Percentiles rank a stretch among this genome's conserved stretches.
phyloP scores from a whole-genome alignment of 2,113 vertebrate genomes.

The Cephalopholis sonnerati region DNA sequence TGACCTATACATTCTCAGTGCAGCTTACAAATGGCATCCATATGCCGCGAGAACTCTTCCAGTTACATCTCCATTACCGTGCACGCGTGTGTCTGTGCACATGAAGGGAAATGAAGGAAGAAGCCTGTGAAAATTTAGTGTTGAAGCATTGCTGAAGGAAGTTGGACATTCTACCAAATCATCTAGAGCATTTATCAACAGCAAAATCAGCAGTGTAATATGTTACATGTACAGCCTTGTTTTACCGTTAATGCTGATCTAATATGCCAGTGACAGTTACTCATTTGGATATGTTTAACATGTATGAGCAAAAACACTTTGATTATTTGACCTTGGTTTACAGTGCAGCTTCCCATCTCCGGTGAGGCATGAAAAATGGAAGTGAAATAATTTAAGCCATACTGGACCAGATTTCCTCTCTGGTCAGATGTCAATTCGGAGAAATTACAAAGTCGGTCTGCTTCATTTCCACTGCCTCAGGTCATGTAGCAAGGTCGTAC shows the following conservation, averaged over 20 bases:
- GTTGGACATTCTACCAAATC: conserved; percentile 42
- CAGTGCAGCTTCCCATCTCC: conserved; percentile 64
- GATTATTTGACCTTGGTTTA: conserved; percentile 74
- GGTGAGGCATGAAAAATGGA: conserved; percentile 76
- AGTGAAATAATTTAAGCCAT: conserved; percentile 77
- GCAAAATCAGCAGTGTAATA: conserved; percentile 35
- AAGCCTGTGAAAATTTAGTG: conserved; percentile 56
- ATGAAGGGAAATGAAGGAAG: conserved; percentile 32
- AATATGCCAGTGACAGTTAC: conserved; percentile 41
- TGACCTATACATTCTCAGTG: conserved; percentile 90
- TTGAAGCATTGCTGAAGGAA: conserved; percentile 31
- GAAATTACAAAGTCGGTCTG: conserved; percentile 72
- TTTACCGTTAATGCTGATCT: conserved; percentile 41
- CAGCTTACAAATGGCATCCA: conserved; percentile 96
- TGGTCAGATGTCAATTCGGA: conserved; percentile 77
- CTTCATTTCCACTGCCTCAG: conserved; percentile 78
- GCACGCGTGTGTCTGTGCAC: conserved; percentile 2
- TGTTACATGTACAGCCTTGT: conserved; percentile 37
- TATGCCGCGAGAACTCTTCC: conserved; percentile 88
- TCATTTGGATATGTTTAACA: conserved; percentile 53
- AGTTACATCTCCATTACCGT: conserved; percentile 86
- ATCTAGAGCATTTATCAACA: conserved; percentile 45
- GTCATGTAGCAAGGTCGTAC: conserved; percentile 57
- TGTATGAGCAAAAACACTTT: conserved; percentile 44
- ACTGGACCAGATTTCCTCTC: conserved; percentile 68